Percentiles rank a stretch among this genome's conserved stretches.
Conservation (phyloP, 2,888 invertebrate genomes). For the Nemotelus pantherinus region DNA sequence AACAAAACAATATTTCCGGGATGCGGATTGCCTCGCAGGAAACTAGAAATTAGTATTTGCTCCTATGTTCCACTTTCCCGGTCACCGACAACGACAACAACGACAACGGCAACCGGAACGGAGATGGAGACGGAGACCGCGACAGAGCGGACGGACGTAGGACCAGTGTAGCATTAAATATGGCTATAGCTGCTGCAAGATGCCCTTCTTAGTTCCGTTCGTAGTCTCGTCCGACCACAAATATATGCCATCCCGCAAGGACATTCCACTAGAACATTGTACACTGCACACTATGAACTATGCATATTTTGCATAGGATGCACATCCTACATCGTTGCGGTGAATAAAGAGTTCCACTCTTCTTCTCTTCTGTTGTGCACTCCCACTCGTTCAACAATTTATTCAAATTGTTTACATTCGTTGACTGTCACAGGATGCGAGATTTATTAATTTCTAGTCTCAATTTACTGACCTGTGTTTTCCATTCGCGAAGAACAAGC, state of each 20-base stretch:
- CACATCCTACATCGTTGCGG: slow-evolving; percentile 29
- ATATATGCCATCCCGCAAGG: slow-evolving; percentile 27
- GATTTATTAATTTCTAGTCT: slow-evolving; percentile 32
- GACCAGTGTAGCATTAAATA: slow-evolving; percentile 17
- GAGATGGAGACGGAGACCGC: background rate
- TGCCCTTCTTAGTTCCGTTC: slow-evolving; percentile 24
- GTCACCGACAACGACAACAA: background rate
- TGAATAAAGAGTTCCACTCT: slow-evolving; percentile 5
- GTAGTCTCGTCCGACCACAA: slow-evolving; percentile 39
- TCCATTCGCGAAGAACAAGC: background rate
- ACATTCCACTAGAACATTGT: slow-evolving; percentile 1
- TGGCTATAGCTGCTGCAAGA: slow-evolving; percentile 29
- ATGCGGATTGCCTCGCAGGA: slow-evolving; percentile 26
- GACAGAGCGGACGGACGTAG: background rate
- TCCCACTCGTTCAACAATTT: slow-evolving; percentile 42
- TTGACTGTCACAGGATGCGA: slow-evolving; percentile 8
- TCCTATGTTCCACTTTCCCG: slow-evolving; percentile 17
- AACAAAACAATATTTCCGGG: slow-evolving; percentile 36
- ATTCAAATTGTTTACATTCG: slow-evolving; percentile 49
- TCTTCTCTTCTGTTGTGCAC: slow-evolving; percentile 1
- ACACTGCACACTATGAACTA: background rate
- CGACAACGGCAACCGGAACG: background rate
- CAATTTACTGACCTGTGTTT: slow-evolving; percentile 23
- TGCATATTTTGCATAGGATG: slow-evolving; percentile 16
- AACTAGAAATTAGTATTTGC: slow-evolving; percentile 31